Evolutionary conservation across 2,113 vertebrate genomes (phyloP), one percentile per base, ranked within the genome.

Genomic region (Pluvialis apricaria): DNA sequence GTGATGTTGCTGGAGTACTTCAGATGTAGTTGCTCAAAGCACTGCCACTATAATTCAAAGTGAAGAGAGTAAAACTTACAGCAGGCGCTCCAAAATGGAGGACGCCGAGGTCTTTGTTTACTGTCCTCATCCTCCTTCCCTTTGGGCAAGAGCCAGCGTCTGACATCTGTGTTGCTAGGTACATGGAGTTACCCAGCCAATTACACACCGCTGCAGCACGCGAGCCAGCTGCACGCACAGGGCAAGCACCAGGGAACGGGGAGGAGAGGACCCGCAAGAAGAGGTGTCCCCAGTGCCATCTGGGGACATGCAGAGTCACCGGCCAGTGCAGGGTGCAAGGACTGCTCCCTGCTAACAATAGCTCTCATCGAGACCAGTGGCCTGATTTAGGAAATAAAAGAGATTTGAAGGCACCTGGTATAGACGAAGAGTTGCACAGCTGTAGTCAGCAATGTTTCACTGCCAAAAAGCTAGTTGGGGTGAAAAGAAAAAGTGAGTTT

Each of bases 11-110:
- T 88, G 78, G 89, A 96, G 92, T 93, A 97, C 83, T 97, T 95
- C 81, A 49, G 78, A 95, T 95, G 95, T 93, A 96, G 94, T 98
- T 93, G 98, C 98, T 98, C 95, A 97, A 96, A 98, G 98, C 96
- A 79, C 97, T 98, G 98, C 97, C 98, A 98, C 94, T 94, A 97
- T 93, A 91, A 96, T 92, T 98, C 97, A 97, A 92, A 94, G 94
- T 96, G 93, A 96, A 97, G 94, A 97, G 96, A 97, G 90, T 95
- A 94, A 97, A 97, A 94, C 94, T 95, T 97, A 60, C 95, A 95
- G 93, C 96, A 97, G 96, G 96, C 95, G 13, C 82, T 97, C 97
- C 97, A 97, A 96, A 87, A 93, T 85, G 93, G 97, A 98, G 96
- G 95, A 95, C 95, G 92, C 88, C 19, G 13, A 93, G 92, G 92